A percentile compares a stretch with the other conserved stretches of the same genome.
These are phyloP conservation scores for Busseola fusca DNA, from an alignment of 2,888 invertebrate genomes.

Conservation along the genomic window DNA sequence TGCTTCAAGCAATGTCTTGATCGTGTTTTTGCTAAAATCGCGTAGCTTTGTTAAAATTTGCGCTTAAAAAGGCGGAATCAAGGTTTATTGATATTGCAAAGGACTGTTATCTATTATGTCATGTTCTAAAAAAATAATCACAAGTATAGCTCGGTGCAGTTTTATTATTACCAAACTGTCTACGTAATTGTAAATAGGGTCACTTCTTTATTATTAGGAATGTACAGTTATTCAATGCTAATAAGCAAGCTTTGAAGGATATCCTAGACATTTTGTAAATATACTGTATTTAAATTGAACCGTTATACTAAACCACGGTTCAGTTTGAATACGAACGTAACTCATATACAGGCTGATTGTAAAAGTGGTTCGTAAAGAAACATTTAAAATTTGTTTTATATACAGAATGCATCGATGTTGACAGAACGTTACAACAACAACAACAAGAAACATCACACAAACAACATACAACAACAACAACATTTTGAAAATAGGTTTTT, in stretches of 20 bases:
- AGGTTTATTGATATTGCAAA: too few species aligned
- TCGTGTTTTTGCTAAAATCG: background rate
- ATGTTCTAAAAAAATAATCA: background rate
- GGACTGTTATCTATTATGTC: background rate
- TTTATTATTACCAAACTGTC: background rate
- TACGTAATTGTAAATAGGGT: background rate
- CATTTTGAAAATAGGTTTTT: background rate
- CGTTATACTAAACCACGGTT: constrained; percentile 15
- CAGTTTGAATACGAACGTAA: too few species aligned
- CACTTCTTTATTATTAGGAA: background rate
- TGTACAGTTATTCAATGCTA: background rate
- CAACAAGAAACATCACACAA: too few species aligned
- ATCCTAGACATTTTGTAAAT: constrained; percentile 13
- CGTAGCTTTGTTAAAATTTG: background rate
- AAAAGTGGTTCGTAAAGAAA: background rate
- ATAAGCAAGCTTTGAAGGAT: background rate
- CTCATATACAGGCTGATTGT: constrained; percentile 45
- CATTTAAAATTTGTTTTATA: background rate
- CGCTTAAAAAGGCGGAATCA: too few species aligned
- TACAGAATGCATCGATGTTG: background rate
- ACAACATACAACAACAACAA: too few species aligned
- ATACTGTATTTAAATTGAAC: constrained; percentile 24
- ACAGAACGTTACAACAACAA: background rate
- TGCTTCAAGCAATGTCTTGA: background rate
- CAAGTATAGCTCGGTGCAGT: too few species aligned